These are phyloP conservation scores for Periphyllus acericola DNA, from an alignment of 2,888 invertebrate species.

Conservation along the genomic window DNA sequence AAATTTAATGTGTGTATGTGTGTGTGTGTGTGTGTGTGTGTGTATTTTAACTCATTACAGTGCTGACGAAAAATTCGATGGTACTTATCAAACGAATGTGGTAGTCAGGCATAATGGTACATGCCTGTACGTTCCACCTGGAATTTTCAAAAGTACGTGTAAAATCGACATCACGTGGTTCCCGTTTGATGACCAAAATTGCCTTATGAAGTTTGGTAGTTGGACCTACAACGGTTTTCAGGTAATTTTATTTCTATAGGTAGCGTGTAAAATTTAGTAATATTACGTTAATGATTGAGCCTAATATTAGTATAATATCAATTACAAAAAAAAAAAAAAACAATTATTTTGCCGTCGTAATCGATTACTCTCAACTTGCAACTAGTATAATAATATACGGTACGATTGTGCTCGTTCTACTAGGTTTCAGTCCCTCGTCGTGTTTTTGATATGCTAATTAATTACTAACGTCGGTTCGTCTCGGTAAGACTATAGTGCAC, in stretches of 20 bases:
- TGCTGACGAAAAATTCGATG: conserved; percentile 99
- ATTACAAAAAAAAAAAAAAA: no score
- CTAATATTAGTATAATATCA: no score
- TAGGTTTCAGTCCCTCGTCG: no score
- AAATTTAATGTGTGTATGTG: not conserved
- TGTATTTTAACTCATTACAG: conserved; percentile 70
- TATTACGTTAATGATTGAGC: no score
- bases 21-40: not conserved
- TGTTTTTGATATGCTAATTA: no score
- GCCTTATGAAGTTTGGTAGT: conserved; percentile 99
- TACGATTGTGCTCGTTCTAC: no score
- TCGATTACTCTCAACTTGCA: no score
- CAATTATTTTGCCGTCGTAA: no score
- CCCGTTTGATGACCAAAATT: conserved; percentile 99
- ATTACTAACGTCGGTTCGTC: no score
- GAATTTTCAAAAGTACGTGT: conserved; percentile 99
- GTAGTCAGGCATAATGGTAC: conserved; percentile 98
- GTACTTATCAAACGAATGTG: conserved; percentile 99
- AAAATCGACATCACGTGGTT: conserved; percentile 99
- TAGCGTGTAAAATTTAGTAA: no score
- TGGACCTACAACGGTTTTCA: conserved; percentile 99
- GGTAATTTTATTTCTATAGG: conserved; percentile 71
- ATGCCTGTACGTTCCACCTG: conserved; percentile 99
- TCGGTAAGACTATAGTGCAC: no score
- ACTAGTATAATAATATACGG: no score